phyloP scores from a whole-genome alignment of 2,888 invertebrate genomes.

The Microplitis manilae region DNA sequence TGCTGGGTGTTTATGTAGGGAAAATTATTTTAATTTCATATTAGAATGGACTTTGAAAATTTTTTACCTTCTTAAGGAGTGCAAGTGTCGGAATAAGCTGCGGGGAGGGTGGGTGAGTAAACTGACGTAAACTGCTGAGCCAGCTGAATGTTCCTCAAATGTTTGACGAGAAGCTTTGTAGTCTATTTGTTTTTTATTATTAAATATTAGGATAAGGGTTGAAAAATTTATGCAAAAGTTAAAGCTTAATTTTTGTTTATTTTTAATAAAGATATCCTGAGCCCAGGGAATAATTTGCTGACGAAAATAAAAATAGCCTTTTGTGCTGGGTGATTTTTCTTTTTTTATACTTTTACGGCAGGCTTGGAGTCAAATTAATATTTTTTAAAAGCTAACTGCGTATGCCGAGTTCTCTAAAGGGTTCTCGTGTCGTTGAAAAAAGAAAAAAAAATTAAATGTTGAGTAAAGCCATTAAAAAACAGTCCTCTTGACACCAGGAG shows the following conservation, averaged over 20 bases:
- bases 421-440: background rate
- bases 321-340: background rate
- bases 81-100: too few relatives aligned
- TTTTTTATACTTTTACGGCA: background rate
- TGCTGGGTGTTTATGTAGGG: background rate
- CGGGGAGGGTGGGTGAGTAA: too few relatives aligned
- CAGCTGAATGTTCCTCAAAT: too few relatives aligned
- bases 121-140: too few relatives aligned
- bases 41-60: constrained; percentile 1
- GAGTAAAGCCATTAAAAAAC: background rate
- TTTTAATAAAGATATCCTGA: too few relatives aligned
- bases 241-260: too few relatives aligned
- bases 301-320: background rate
- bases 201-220: too few relatives aligned
- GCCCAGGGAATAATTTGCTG: background rate
- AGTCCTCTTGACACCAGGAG: background rate
- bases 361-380: background rate
- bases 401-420: background rate
- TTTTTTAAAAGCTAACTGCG: background rate
- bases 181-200: too few relatives aligned
- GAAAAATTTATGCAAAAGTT: too few relatives aligned
- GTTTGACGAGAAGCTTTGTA: too few relatives aligned
- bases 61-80: background rate
- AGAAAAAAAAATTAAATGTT: background rate
- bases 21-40: constrained; percentile 24